A percentile compares a stretch with the other conserved stretches of the same genome.
These are phyloP conservation scores for Glareola pratincola DNA, from an alignment of 2,113 vertebrate genomes.

Conservation along the genomic window DNA sequence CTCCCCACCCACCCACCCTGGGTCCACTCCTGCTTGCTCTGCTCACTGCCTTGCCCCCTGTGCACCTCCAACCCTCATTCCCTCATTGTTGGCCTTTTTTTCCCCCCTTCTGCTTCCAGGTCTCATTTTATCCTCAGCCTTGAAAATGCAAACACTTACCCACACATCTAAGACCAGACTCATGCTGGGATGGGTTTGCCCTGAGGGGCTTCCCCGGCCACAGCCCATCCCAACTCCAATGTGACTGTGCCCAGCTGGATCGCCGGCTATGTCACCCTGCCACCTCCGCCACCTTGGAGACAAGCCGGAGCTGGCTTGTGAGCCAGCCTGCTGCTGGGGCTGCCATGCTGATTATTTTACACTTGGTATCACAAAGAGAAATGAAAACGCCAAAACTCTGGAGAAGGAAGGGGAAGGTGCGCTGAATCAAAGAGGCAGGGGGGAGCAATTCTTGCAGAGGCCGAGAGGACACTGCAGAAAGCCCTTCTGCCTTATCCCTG, in stretches of 20 bases:
- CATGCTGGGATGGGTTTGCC: not conserved
- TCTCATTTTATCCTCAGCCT: not conserved
- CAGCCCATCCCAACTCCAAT: not conserved
- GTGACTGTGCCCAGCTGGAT: not conserved
- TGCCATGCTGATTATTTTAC: not conserved
- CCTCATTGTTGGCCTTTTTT: not conserved
- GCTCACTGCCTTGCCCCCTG: not conserved
- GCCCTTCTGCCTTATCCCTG: not conserved
- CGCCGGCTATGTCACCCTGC: not conserved
- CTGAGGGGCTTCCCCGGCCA: fast-evolving
- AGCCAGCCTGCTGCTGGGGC: not conserved
- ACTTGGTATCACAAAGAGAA: not conserved
- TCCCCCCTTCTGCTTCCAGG: not conserved
- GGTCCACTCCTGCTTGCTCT: not conserved
- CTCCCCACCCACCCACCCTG: fast-evolving
- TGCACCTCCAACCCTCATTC: not conserved
- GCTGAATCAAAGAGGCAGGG: not conserved
- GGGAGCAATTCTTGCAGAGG: not conserved
- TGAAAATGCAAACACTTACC: not conserved
- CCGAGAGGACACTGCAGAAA: not conserved
- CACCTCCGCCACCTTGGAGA: not conserved
- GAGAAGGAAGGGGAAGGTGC: not conserved
- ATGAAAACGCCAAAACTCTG: not conserved
- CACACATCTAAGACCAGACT: not conserved
- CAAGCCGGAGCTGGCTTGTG: not conserved